Base-by-base conservation (phyloP, 2,797 vertebrate genomes). In the Muraenolepis orangiensis region DNA sequence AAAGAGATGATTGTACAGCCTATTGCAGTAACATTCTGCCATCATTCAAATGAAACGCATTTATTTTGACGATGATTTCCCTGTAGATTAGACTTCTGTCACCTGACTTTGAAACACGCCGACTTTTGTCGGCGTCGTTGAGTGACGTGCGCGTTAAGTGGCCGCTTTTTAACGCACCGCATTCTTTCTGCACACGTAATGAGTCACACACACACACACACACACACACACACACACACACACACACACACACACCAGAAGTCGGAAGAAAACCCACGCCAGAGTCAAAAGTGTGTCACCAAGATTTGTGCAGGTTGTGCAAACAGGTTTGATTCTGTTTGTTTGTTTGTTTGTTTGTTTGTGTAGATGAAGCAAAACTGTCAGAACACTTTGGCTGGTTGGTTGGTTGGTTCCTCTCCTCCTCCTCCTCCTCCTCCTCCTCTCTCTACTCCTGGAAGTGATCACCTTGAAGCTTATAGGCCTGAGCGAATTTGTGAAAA, bases 381-480 rank as follows among this genome's bases (percentile, higher is more conserved):
- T 74, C 79, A 64, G 78, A 78, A 67, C 29, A 29, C 66, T 29
- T 31, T 18, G 29, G 13, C 29, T 71, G 20, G 8, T 38, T 70
- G 31, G 30, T 5, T 38, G 29, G 18, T 18, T 7, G 12, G 31
- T 69, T 12, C 68, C 42, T 20, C 36, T 46, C 28, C 70, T 28
- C 20, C 26, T 2, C 14, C 14, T 20, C 28, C 69, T 26, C 69
- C 8, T 1, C n/a, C n/a, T n/a, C n/a, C n/a, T n/a, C n/a, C 70
- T 28, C 20, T 31, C 5, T n/a, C 14, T 20, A 26, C 69, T 26
- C 69, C 8, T 1, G 68, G n/a, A 72, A 79, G 83, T 86, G 73
- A 83, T 82, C 73, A 78, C 77, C 74, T 76, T 81, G 70, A 89
- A 87, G 86, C 86, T 0, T 64, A 13, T 26, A 64, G 57, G 57